Evolutionary conservation across 2,797 vertebrate species (phyloP), one percentile per base, ranked within the genome.

Genomic region (Sitta carolinensis): DNA sequence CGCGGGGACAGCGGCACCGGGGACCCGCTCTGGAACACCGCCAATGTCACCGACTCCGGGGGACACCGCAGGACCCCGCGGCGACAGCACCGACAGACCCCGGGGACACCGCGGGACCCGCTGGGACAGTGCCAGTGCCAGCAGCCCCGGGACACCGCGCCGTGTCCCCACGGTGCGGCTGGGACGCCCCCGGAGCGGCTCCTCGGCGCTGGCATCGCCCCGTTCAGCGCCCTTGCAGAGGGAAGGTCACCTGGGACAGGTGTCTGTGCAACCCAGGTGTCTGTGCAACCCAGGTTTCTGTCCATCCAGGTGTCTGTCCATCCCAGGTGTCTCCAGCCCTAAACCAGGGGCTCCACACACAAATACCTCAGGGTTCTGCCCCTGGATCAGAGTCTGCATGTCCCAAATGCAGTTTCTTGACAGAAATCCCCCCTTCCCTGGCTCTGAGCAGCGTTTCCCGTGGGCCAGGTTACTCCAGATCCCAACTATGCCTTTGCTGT

Each of bases 141-240:
- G 12, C 40, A 40, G 40, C 40, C 40, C 40, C 40, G 40, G 40
- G 40, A 15, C 12, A 40, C 40, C 54, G 13, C 11, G 18, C 52
- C 9, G 63, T 48, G 76, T 32, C 76, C 27, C 62, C 40, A 40
- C 4, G 16, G n/a, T 3, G 70, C 27, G 13, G 32, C 40, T 25
- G 12, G 12, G 50, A 5, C 19, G 75, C 13, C 61, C 2, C 76
- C 17, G 17, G 21, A 26, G 51, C 17, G 40, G 14, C 40, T 15
- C 42, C 11, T 20, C n/a, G 0, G 27, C 9, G 34, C 63, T n/a
- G 63, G 52, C 63, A 23, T 40, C 7, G 1, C 8, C 19, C 54
- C 0, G 54, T 0, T 3, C 25, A 6, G 45, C 5, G 78, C 36
- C 64, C 78, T 13, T 1, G 45, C 64, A 1, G 4, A 8, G 45